Evolutionary conservation across 1,140 invertebrate genomes (phyloP).

Genomic region (Pseudomyrmex sp.): DNA sequence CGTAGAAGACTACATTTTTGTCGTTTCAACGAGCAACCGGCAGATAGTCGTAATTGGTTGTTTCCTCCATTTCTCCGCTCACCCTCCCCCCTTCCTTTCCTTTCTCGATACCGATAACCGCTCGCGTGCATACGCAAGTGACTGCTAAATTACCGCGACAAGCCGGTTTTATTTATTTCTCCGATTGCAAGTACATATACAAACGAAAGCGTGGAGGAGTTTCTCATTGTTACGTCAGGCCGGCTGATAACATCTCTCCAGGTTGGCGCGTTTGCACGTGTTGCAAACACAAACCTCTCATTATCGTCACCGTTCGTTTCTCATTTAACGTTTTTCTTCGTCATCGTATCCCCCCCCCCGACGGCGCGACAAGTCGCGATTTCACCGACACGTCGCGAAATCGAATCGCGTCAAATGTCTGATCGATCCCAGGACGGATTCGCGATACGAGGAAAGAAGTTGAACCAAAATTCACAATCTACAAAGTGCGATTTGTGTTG

Average conservation of each 20-base stretch:
- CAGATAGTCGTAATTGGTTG: background rate
- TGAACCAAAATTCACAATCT: background rate
- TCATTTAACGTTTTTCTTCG: slow-evolving; percentile 69
- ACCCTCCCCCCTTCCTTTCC: background rate
- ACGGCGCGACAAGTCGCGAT: slow-evolving; percentile 57
- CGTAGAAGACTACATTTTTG: background rate
- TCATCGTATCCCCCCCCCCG: slow-evolving; percentile 12
- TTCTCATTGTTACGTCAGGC: slow-evolving; percentile 84
- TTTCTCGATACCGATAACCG: slow-evolving; percentile 24
- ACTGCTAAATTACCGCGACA: slow-evolving; percentile 55
- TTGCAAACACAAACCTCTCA: slow-evolving; percentile 77
- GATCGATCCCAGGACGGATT: slow-evolving; percentile 24
- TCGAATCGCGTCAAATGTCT: slow-evolving; percentile 55
- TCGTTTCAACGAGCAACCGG: background rate
- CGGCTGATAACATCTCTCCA: slow-evolving; percentile 77
- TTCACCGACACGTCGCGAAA: slow-evolving; percentile 63
- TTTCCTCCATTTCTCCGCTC: background rate
- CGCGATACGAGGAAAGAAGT: slow-evolving; percentile 12
- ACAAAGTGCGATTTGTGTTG: background rate
- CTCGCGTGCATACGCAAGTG: background rate
- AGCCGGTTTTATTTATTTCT: slow-evolving; percentile 68
- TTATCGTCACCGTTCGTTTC: slow-evolving; percentile 76
- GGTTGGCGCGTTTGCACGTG: slow-evolving; percentile 76
- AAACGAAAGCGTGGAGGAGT: slow-evolving; percentile 82
- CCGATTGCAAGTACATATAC: slow-evolving; percentile 72